phyloP scores from a whole-genome alignment of 2,888 invertebrate species.

The Punctoribates punctum region DNA sequence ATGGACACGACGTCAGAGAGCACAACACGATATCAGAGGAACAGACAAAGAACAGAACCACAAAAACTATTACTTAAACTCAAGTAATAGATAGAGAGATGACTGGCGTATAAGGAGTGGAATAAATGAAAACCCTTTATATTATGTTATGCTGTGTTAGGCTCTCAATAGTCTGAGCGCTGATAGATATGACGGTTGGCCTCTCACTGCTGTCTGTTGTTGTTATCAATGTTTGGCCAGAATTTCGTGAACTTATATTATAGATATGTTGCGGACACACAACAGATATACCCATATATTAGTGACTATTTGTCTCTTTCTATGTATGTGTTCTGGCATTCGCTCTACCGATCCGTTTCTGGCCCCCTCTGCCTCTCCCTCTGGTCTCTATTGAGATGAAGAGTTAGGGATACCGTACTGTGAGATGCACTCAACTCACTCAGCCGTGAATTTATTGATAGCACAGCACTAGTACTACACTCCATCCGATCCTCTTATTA shows the following conservation, averaged over 20 bases:
- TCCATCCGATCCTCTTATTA: too few relatives aligned
- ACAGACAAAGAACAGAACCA: not conserved
- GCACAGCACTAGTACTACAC: not conserved
- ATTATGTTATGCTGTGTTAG: not conserved
- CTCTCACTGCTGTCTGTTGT: not conserved
- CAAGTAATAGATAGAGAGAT: not conserved
- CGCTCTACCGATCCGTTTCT: not conserved
- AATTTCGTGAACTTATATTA: not conserved
- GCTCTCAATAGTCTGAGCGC: not conserved
- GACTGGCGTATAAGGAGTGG: not conserved
- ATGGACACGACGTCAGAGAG: too few relatives aligned
- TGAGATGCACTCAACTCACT: not conserved
- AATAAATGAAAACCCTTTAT: conserved; percentile 7
- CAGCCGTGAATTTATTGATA: conserved; percentile 1
- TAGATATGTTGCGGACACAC: conserved; percentile 4
- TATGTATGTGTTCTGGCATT: not conserved
- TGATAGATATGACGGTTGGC: not conserved
- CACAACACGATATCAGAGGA: too few relatives aligned
- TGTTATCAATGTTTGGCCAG: conserved; percentile 9
- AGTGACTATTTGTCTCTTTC: not conserved
- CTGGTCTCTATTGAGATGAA: not conserved
- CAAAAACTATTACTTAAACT: not conserved
- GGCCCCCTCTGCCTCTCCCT: not conserved
- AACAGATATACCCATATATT: conserved; percentile 6
- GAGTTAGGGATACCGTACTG: not conserved